Evolutionary conservation across 2,113 vertebrate species (phyloP).

Genomic region (Eclectus roratus): DNA sequence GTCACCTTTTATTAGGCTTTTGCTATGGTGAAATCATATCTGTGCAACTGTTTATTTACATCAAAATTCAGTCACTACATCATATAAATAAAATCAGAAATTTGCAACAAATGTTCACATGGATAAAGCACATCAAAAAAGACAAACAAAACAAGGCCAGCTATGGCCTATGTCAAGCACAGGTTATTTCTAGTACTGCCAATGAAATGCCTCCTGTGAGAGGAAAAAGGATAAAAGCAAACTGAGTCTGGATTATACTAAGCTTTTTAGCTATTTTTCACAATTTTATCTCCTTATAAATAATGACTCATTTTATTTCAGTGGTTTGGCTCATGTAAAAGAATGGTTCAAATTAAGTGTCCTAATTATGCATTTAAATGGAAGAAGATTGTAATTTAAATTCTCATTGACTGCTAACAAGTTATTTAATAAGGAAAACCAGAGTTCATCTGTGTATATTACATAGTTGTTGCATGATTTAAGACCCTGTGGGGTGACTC

Average conservation of each 20-base stretch:
- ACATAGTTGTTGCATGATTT: background rate
- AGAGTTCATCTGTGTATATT: background rate
- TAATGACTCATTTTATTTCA: background rate
- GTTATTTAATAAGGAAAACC: constrained; percentile 14
- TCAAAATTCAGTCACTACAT: background rate
- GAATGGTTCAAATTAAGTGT: background rate
- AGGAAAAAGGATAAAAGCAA: background rate
- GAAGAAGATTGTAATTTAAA: background rate
- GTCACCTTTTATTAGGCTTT: background rate
- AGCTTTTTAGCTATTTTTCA: background rate
- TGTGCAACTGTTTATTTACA: background rate
- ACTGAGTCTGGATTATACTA: background rate
- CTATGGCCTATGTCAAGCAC: background rate
- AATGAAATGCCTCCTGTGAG: background rate
- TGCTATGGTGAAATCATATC: background rate
- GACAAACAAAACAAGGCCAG: background rate
- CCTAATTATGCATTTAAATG: constrained; percentile 40
- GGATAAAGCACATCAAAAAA: constrained; percentile 3
- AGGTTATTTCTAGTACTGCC: background rate
- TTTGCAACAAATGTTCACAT: background rate
- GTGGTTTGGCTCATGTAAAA: background rate
- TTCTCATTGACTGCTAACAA: background rate
- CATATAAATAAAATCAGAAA: background rate
- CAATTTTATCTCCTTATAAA: background rate
- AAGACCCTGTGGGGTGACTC: background rate